Evolutionary conservation across 1,140 invertebrate genomes (phyloP).

Genomic region (Trypoxylus dichotomus): DNA sequence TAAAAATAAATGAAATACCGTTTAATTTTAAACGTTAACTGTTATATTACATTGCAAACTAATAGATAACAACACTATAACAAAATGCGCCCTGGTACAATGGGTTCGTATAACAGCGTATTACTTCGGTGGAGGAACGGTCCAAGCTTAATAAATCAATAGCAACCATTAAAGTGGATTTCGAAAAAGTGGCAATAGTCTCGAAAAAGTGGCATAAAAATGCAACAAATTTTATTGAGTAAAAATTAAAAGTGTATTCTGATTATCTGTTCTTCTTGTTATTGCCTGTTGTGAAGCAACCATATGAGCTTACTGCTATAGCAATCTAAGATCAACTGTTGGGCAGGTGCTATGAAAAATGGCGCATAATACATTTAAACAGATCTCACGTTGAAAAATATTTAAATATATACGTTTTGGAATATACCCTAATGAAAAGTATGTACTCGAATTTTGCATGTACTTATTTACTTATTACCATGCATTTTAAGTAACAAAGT

Average conservation of each 20-base stretch:
- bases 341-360: conserved; percentile 42
- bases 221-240: neutral
- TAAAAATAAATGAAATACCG: no score
- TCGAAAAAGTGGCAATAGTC: neutral
- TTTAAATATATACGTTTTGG: neutral
- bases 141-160: neutral
- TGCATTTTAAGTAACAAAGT: no score
- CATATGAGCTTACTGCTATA: neutral
- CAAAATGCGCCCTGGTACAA: no score
- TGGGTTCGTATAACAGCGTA: no score
- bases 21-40: no score
- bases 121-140: neutral
- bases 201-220: neutral
- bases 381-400: neutral
- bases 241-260: neutral
- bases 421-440: neutral
- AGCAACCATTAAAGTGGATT: neutral
- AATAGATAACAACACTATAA: no score
- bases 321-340: conserved; percentile 2
- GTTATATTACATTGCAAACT: no score
- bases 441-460: neutral
- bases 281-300: neutral
- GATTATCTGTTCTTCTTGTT: neutral
- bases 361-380: conserved; percentile 35
- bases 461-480: no score